Evolutionary conservation across 2,113 vertebrate genomes (phyloP), one percentile per base, ranked within the genome.

Genomic region (Ptyas mucosa): DNA sequence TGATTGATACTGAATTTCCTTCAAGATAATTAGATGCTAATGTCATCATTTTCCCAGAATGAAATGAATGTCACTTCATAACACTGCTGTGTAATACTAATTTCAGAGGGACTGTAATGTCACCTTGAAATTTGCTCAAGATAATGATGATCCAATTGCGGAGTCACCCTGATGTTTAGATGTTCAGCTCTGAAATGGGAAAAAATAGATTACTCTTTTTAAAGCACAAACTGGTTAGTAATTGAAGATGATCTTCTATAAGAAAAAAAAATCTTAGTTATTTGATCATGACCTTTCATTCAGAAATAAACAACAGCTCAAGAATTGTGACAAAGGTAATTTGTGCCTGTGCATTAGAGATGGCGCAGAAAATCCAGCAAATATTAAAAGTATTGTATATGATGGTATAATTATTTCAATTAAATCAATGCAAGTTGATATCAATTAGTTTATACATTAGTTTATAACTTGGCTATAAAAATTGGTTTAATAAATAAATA

Each of bases 21-120:
- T 51, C 86, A 26, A 90, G 94, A 75, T 95, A 97, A 97, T 96
- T 93, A 93, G 96, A 95, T 91, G 93, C 90, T 96, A 96, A 96
- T 97, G 95, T 96, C 97, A 96, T 90, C 90, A 0, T 92, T 91
- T 95, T 96, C 92, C 94, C 95, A 94, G 94, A 94, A 91, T 52
- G 94, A 96, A 96, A 96, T 0, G 91, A 93, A 92, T 95, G 94
- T 96, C 96, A 94, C 94, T 61, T 55, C 53, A 92, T 91, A 3
- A 55, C 94, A 90, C 91, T 81, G 55, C 93, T 15, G 15, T 94
- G 95, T 53, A 90, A 93, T 90, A 87, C 85, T 93, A 24, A 94
- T 94, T 94, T 95, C 75, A 94, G 95, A 95, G 94, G 91, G 96
- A 95, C 92, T 94, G 7, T 5, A 0, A 1, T 94, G 96, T 94